Percentiles rank a stretch among this genome's conserved stretches.
Conservation (phyloP, 1,140 invertebrate genomes). For the Wiebesia pumilae region DNA sequence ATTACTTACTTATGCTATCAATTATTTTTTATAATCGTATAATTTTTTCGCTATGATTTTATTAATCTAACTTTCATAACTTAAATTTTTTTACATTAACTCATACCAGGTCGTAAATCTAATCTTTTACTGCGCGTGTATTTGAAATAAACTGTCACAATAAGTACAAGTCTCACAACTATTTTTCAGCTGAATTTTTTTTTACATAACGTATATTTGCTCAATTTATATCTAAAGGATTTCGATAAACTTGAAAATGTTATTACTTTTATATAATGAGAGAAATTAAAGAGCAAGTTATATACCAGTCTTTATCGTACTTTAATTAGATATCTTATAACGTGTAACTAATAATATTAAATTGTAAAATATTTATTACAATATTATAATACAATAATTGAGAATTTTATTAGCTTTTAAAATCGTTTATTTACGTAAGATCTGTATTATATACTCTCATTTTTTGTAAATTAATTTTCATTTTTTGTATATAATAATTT, state of each 20-base stretch:
- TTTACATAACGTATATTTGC: not conserved
- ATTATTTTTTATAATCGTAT: not conserved
- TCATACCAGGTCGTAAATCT: not conserved
- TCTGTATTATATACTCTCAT: not conserved
- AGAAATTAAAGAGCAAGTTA: not conserved
- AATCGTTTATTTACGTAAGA: not conserved
- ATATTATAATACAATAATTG: not conserved
- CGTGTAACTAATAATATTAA: slow-evolving; percentile 2
- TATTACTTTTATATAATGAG: slow-evolving; percentile 11
- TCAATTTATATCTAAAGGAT: slow-evolving; percentile 3
- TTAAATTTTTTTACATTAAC: not conserved
- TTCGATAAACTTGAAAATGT: slow-evolving; percentile 2
- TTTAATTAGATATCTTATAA: not conserved
- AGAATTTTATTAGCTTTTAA: not conserved
- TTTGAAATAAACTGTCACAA: not conserved
- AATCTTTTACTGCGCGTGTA: slow-evolving; percentile 18
- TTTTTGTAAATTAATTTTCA: not conserved
- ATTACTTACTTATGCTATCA: not conserved
- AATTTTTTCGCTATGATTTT: not conserved
- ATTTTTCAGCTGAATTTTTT: not conserved
- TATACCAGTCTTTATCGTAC: not conserved
- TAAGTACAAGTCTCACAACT: slow-evolving; percentile 1
- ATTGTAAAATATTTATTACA: not conserved
- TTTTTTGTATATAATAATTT: not conserved
- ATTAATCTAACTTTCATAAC: not conserved